Evolutionary conservation across 2,113 vertebrate genomes (phyloP), one percentile per base, ranked within the genome.

Genomic region (Capricornis sumatraensis): DNA sequence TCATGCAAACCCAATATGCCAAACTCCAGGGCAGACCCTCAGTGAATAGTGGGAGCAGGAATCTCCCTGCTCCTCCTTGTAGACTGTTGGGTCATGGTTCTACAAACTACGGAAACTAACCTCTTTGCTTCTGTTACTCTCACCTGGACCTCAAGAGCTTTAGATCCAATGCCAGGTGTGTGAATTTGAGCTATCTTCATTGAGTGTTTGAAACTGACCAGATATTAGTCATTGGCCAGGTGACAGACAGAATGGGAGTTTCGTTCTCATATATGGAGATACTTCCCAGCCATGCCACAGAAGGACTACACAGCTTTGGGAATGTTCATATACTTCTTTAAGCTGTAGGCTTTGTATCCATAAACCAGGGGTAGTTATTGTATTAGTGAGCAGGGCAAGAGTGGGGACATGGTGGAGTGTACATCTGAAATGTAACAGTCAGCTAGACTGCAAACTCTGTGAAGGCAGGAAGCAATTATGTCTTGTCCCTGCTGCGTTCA

Each of bases 381-480:
- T 5, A 23, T 25, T 52, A 50, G 45, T 28, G 16, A 13, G 33
- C 55, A 79, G n/a, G 11, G 74, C 7, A 52, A 23, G 21, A 4
- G 1, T 25, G 25, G 8, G 7, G 2, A 4, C 7, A 43, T 52
- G 27, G 47, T 13, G 3, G 23, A 33, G 6, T 16, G 0, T 15
- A 23, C 1, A 57, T 45, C 47, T 27, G 33, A 82, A 71, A 86
- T 47, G 1, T 86, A 87, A 6, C 5, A 13, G n/a, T 53, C 14
- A n/a, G 11, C 25, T 27, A 30, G 14, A 62, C 0, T 13, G 10
- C 28, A 74, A n/a, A 53, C 57, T 50, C 58, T 36, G 5, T 2
- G 25, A 71, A 87, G 60, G 12, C 28, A 92, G 12, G 43, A 58
- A 84, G 36, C 19, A 89, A 28, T 19, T 58, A 7, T 0, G 43